A percentile compares a stretch with the other conserved stretches of the same genome.
Conservation (phyloP, 1,140 invertebrate genomes). For the Heliconius hermathena region DNA sequence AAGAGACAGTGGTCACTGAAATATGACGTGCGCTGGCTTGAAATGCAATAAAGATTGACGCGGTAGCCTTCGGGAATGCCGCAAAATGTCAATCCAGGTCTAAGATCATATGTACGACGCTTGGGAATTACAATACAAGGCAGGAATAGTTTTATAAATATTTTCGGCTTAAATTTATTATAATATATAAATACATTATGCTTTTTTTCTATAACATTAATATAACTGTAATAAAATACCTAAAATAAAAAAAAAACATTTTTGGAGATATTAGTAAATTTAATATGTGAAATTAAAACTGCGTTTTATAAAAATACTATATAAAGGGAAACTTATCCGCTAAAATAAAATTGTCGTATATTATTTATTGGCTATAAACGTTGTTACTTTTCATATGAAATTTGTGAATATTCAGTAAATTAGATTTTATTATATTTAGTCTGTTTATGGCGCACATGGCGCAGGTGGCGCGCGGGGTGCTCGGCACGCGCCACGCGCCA, state of each 20-base stretch:
- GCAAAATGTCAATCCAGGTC: slow-evolving; percentile 76
- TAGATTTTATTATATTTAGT: not conserved
- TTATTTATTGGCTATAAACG: too few species aligned
- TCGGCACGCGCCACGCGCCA: slow-evolving; percentile 44
- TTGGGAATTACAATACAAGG: slow-evolving; percentile 39
- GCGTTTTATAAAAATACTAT: too few species aligned
- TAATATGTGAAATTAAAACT: too few species aligned
- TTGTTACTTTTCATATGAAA: too few species aligned
- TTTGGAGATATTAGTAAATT: too few species aligned
- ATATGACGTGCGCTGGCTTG: slow-evolving; percentile 31
- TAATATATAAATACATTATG: not conserved
- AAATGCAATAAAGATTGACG: slow-evolving; percentile 73
- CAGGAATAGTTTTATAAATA: not conserved
- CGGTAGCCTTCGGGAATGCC: slow-evolving; percentile 54
- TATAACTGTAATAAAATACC: not conserved
- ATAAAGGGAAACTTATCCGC: too few species aligned
- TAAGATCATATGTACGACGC: slow-evolving; percentile 58
- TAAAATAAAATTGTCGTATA: too few species aligned
- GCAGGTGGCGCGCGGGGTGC: slow-evolving; percentile 43
- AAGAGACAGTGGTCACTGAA: slow-evolving; percentile 34
- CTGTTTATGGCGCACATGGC: not conserved
- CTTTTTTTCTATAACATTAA: not conserved
- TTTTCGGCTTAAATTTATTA: not conserved
- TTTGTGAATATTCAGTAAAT: too few species aligned
- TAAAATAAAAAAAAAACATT: too few species aligned